Percentiles rank a stretch among this genome's conserved stretches.
Conservation (phyloP, 2,797 vertebrate species). For the Arctocebus calabarensis region DNA sequence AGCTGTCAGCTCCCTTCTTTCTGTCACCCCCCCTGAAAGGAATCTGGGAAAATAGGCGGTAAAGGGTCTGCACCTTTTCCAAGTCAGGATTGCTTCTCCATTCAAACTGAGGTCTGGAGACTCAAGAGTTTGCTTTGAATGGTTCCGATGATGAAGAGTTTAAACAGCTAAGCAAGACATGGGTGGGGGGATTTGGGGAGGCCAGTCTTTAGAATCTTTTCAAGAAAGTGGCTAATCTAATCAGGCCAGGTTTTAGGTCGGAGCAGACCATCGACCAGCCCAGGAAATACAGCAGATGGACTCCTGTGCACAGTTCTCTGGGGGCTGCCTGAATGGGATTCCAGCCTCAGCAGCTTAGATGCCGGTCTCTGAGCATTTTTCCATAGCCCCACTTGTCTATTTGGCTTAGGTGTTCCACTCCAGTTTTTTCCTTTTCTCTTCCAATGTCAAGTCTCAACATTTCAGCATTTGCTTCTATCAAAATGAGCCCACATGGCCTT, state of each 20-base stretch:
- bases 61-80: background rate
- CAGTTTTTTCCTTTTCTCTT: background rate
- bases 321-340: slow-evolving; percentile 4
- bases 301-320: slow-evolving; percentile 17
- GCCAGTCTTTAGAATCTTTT: background rate
- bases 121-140: background rate
- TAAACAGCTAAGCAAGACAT: background rate
- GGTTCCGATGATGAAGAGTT: background rate
- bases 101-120: background rate
- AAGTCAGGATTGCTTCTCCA: background rate
- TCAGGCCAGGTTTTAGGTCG: slow-evolving; percentile 63
- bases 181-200: background rate
- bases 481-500: background rate
- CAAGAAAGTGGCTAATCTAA: background rate
- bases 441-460: background rate
- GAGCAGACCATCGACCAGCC: slow-evolving; percentile 66
- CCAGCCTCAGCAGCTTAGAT: slow-evolving; percentile 43
- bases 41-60: background rate
- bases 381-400: background rate
- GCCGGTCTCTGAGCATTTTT: slow-evolving; percentile 44
- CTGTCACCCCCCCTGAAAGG: background rate
- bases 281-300: background rate
- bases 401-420: background rate
- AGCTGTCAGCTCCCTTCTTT: background rate
- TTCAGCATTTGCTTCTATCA: background rate